Evolutionary conservation across 2,888 invertebrate genomes (phyloP).

Genomic region (Alviniconcha strummeri): DNA sequence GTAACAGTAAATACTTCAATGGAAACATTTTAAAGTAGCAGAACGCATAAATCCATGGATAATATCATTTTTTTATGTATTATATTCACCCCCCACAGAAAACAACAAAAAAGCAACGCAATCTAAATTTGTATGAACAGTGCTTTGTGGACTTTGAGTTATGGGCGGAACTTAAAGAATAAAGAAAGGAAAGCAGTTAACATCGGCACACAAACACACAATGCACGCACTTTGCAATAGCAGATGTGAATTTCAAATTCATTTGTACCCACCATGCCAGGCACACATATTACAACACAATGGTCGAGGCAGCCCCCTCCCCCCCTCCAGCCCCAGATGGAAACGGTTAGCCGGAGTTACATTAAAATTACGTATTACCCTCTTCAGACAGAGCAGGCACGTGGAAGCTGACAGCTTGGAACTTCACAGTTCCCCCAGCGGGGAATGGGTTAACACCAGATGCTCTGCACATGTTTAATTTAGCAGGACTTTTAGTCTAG

Average conservation of each 20-base stretch:
- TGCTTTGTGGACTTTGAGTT: too few species aligned
- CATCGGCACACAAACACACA: too few species aligned
- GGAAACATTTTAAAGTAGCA: too few species aligned
- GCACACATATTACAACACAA: neutral
- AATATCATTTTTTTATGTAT: too few species aligned
- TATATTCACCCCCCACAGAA: too few species aligned
- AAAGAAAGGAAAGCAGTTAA: too few species aligned
- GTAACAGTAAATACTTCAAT: neutral
- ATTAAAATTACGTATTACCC: neutral
- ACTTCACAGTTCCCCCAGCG: neutral
- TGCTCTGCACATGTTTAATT: constrained; percentile 11
- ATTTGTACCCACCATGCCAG: neutral
- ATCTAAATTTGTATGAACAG: too few species aligned
- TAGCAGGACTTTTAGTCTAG: neutral
- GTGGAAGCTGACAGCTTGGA: neutral
- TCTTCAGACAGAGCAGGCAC: neutral
- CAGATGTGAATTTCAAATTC: neutral
- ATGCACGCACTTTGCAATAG: too few species aligned
- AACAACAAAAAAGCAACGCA: too few species aligned
- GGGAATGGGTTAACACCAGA: neutral
- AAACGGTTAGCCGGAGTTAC: neutral
- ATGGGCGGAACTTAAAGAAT: too few species aligned
- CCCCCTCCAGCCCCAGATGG: neutral
- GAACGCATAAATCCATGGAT: too few species aligned
- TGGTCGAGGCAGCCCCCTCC: neutral